Evolutionary conservation across 37 sponge, comb jelly and placozoan species (phyloP).

Genomic region (Halichondria panicea): DNA sequence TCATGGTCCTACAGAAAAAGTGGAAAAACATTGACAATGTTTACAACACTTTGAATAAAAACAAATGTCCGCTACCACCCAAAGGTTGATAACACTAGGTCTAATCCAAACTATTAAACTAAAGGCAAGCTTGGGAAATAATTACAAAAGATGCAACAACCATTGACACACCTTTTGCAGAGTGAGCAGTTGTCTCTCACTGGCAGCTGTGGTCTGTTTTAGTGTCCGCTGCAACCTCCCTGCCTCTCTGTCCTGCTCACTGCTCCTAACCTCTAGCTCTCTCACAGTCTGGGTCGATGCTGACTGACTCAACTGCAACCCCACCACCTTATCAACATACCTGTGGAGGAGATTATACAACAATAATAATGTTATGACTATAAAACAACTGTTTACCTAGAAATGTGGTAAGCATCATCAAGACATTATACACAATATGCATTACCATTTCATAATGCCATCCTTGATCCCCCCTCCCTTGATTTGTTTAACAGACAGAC

Average conservation of each 20-base stretch:
- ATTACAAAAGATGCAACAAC: neutral
- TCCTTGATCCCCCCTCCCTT: too few species aligned
- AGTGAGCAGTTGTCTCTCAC: constrained; percentile 3
- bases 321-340: constrained; percentile 17
- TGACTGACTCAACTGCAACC: neutral
- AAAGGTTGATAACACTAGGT: too few species aligned
- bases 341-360: too few species aligned
- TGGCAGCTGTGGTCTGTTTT: constrained; percentile 8
- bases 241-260: neutral
- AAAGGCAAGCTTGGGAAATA: neutral
- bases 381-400: too few species aligned
- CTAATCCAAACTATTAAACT: neutral
- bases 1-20: constrained; percentile 23
- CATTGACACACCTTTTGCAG: constrained; percentile 27
- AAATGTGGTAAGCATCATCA: too few species aligned
- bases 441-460: too few species aligned
- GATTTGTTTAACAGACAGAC: too few species aligned
- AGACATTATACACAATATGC: too few species aligned
- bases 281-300: neutral
- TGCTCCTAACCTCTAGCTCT: constrained; percentile 24
- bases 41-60: neutral
- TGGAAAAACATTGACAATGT: neutral
- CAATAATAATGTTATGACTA: too few species aligned
- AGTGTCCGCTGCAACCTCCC: constrained; percentile 9
- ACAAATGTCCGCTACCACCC: neutral